Conservation (phyloP, 1,140 invertebrate genomes). For the roundworm (Caenorhabditis elegans) region WBcel235 BX284605.5:13452001-13452500, state of each 20-base stretch:
- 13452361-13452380: background rate
- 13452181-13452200: background rate
- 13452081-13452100: background rate
- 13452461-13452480: background rate
- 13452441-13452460: too few relatives aligned
- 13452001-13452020: too few relatives aligned
- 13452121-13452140: background rate
- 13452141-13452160: background rate
- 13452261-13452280: background rate
- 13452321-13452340: background rate
- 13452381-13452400: too few relatives aligned
- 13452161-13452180: background rate
- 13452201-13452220: background rate
- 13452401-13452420: background rate
- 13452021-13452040: too few relatives aligned
- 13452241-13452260: background rate
- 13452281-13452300: background rate
- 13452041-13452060: too few relatives aligned
- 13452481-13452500: background rate
- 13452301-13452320: background rate
- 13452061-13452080: too few relatives aligned
- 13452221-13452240: too few relatives aligned
- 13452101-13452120: background rate
- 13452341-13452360: background rate
- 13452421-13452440: background rate